phyloP scores from a whole-genome alignment of 2,113 vertebrate species.

The Astur gentilis region DNA sequence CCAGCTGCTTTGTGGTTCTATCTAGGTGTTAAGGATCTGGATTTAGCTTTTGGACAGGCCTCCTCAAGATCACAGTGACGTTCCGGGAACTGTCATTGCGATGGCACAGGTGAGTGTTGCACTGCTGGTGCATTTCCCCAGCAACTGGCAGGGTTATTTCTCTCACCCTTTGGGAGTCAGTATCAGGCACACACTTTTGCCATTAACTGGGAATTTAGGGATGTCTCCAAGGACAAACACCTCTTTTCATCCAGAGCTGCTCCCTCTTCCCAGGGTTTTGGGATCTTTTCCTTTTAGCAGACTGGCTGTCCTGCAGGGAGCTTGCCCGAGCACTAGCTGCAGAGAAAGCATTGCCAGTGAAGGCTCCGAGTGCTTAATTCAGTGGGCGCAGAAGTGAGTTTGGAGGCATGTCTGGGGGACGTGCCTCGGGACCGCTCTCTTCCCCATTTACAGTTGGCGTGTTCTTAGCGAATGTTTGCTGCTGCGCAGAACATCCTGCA shows the following conservation, averaged over 20 bases:
- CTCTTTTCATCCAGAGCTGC: not conserved
- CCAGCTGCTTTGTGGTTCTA: not conserved
- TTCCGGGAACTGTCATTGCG: not conserved
- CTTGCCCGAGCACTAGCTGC: not conserved
- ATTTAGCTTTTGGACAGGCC: not conserved
- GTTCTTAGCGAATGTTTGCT: not conserved
- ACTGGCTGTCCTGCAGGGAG: not conserved
- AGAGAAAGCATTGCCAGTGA: not conserved
- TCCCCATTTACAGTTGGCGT: not conserved
- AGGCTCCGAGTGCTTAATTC: not conserved
- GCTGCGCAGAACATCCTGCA: not conserved
- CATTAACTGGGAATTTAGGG: not conserved
- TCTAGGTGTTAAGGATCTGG: not conserved
- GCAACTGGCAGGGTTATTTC: not conserved
- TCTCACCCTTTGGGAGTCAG: not conserved
- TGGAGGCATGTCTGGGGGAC: not conserved
- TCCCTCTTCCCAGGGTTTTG: not conserved
- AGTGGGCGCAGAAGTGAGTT: not conserved
- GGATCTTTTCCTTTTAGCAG: not conserved
- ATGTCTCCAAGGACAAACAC: not conserved
- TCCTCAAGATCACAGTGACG: not conserved
- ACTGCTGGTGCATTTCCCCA: not conserved
- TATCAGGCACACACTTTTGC: not conserved
- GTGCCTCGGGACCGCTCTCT: not conserved
- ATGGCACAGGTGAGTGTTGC: not conserved